These are phyloP conservation scores for Tursiops truncatus DNA, from an alignment of 2,113 vertebrate genomes.

Conservation along the genomic window DNA sequence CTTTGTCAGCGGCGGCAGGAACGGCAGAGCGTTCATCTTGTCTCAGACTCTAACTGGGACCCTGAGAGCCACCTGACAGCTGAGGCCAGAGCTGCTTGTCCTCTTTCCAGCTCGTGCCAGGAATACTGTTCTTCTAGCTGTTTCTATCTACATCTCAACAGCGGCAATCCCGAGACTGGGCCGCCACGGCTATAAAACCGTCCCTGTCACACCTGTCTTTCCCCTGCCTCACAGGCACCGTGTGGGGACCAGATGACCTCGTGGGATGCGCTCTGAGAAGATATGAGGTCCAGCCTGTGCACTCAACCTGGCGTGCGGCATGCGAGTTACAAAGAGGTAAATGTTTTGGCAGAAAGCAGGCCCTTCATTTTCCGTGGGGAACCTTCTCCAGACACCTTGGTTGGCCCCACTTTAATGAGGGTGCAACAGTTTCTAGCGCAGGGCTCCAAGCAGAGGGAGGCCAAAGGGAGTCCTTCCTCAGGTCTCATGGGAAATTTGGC, in stretches of 20 bases:
- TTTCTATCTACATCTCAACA: background rate
- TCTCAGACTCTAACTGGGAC: background rate
- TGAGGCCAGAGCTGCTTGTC: background rate
- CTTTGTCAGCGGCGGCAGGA: background rate
- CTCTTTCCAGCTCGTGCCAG: background rate
- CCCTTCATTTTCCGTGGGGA: background rate
- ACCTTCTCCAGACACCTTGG: background rate
- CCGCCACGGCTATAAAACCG: background rate
- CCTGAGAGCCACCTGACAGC: background rate
- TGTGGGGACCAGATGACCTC: background rate
- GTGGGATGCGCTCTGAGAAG: background rate
- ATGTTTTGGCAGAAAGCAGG: background rate
- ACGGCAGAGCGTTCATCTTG: background rate
- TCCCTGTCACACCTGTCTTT: background rate
- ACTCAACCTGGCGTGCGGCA: background rate
- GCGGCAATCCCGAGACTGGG: background rate
- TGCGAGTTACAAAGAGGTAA: background rate
- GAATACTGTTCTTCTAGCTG: background rate
- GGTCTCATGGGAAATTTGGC: constrained; percentile 49
- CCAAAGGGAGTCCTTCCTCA: background rate
- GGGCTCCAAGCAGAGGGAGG: background rate
- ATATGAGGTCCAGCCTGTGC: accelerated
- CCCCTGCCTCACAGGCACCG: background rate
- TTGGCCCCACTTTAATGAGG: constrained; percentile 40
- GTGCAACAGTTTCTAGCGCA: background rate